These are phyloP conservation scores for Thumatha senex DNA, from an alignment of 2,888 invertebrate species.

Conservation along the genomic window DNA sequence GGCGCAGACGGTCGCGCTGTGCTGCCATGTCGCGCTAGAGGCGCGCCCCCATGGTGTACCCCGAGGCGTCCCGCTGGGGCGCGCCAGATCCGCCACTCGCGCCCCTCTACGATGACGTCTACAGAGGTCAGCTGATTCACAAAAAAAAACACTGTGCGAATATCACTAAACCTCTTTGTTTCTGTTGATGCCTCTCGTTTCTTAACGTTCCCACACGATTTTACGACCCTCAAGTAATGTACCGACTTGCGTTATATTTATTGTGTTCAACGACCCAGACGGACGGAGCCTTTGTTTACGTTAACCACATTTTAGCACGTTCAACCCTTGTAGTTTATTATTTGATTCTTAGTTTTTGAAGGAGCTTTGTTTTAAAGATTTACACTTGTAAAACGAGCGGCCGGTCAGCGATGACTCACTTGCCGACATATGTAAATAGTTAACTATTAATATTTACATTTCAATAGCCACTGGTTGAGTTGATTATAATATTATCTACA, in stretches of 20 bases:
- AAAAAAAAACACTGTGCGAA: constrained; percentile 42
- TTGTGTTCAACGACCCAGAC: constrained; percentile 21
- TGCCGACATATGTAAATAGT: constrained; percentile 28
- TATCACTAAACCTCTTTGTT: constrained; percentile 50
- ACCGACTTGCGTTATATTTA: constrained; percentile 18
- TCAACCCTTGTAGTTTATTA: constrained; percentile 6
- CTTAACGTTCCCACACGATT: constrained; percentile 34
- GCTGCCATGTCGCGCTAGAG: constrained; percentile 66
- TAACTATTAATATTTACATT: constrained; percentile 40
- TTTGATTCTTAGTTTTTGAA: constrained; percentile 17
- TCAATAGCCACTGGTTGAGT: constrained; percentile 27
- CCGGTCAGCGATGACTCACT: constrained; percentile 33
- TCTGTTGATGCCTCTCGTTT: constrained; percentile 31
- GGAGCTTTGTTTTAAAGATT: constrained; percentile 21
- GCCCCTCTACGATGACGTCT: constrained; percentile 86
- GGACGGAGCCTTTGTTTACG: constrained; percentile 24
- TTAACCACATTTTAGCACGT: constrained; percentile 13
- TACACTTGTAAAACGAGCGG: constrained; percentile 16
- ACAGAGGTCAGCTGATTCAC: constrained; percentile 83
- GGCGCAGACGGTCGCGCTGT: constrained; percentile 73
- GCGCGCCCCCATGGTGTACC: constrained; percentile 84
- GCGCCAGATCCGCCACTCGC: constrained; percentile 85
- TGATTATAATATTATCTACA: constrained; percentile 33
- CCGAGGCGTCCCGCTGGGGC: constrained; percentile 84
- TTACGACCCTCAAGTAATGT: constrained; percentile 30